Percentiles rank a stretch among this genome's conserved stretches.
Evolutionary conservation across 2,888 invertebrate genomes (phyloP).

Genomic region (Oxyteleia sp.): DNA sequence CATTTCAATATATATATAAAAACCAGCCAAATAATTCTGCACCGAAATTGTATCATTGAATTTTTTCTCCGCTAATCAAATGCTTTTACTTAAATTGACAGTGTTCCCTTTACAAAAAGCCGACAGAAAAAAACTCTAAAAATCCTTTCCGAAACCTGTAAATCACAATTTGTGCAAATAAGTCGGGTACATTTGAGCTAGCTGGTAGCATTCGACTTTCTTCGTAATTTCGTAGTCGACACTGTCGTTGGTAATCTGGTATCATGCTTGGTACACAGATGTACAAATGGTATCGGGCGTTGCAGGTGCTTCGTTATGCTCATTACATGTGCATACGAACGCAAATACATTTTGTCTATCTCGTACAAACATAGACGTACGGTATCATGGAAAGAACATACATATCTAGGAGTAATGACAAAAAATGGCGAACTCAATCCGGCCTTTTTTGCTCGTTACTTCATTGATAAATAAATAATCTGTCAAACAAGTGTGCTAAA

Average conservation of each 20-base stretch:
- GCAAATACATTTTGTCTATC: constrained; percentile 68
- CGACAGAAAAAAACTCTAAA: too few species aligned
- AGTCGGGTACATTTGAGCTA: constrained; percentile 42
- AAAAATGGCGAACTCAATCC: constrained; percentile 19
- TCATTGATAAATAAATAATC: constrained; percentile 17
- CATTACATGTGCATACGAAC: constrained; percentile 65
- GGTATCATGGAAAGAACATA: constrained; percentile 28
- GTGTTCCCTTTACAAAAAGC: too few species aligned
- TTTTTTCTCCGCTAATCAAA: too few species aligned
- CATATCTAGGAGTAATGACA: constrained; percentile 24
- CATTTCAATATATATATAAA: too few species aligned
- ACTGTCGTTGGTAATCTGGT: constrained; percentile 67
- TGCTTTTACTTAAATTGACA: too few species aligned
- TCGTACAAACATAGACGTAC: constrained; percentile 47
- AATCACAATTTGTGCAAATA: constrained; percentile 56
- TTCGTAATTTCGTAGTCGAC: constrained; percentile 61
- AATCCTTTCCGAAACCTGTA: constrained; percentile 13
- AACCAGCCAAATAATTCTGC: too few species aligned
- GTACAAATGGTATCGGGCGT: constrained; percentile 62
- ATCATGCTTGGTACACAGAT: constrained; percentile 64
- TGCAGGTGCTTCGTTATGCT: constrained; percentile 70
- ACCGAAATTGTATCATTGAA: too few species aligned
- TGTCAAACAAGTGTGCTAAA: neutral
- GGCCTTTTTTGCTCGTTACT: constrained; percentile 24
- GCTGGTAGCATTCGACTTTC: constrained; percentile 57